A percentile compares a stretch with the other conserved stretches of the same genome.
Conservation (phyloP, 1,140 invertebrate genomes). For the Drosophila lacertosa region DNA sequence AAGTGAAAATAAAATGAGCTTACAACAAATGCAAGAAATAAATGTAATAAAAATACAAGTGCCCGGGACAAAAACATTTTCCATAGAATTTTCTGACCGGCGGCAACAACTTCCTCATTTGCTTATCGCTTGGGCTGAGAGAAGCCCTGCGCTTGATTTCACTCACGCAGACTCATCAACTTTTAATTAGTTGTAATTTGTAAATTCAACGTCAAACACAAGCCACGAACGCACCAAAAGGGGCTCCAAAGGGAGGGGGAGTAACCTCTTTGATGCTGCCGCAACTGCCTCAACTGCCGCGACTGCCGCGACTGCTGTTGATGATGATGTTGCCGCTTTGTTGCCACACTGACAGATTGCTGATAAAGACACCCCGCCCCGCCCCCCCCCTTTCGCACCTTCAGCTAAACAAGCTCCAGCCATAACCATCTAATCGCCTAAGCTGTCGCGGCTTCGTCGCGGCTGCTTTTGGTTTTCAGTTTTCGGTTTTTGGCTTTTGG, state of each 20-base stretch:
- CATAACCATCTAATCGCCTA: constrained; percentile 53
- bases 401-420: not conserved
- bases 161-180: constrained; percentile 80
- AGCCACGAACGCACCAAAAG: constrained; percentile 46
- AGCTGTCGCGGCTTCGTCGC: constrained; percentile 54
- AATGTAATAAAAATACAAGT: constrained; percentile 41
- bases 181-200: constrained; percentile 83
- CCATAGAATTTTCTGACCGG: constrained; percentile 57
- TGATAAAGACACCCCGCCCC: constrained; percentile 50
- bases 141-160: constrained; percentile 68
- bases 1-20: constrained; percentile 24
- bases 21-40: constrained; percentile 20
- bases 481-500: constrained; percentile 20
- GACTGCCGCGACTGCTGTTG: constrained; percentile 43
- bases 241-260: constrained; percentile 2
- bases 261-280: constrained; percentile 60
- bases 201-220: constrained; percentile 77
- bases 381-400: constrained; percentile 7
- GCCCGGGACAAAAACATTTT: constrained; percentile 51
- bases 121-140: constrained; percentile 51
- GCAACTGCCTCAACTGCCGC: constrained; percentile 29
- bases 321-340: constrained; percentile 46
- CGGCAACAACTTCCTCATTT: constrained; percentile 67
- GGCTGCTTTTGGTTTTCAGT: constrained; percentile 33
- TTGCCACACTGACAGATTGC: constrained; percentile 73